Conservation (phyloP, 1,140 invertebrate species). For the Papilio helenus region DNA sequence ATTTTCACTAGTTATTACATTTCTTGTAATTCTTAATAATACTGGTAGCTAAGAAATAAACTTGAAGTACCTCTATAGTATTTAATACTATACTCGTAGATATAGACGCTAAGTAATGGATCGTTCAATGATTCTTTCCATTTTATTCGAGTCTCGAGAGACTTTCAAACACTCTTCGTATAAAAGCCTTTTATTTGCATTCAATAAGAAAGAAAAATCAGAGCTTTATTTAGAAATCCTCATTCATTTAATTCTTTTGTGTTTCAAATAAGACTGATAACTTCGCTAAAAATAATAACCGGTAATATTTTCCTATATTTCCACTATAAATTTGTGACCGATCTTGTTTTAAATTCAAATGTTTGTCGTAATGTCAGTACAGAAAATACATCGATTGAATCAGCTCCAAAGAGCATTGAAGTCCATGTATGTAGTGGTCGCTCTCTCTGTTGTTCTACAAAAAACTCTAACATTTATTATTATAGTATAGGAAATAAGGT, state of each 20-base stretch:
- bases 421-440: background rate
- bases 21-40: too few species aligned
- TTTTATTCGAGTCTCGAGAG: conserved; percentile 43
- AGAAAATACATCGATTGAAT: background rate
- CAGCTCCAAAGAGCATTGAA: background rate
- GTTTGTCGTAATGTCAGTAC: background rate
- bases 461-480: background rate
- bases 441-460: background rate
- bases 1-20: too few species aligned
- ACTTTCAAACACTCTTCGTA: conserved; percentile 44
- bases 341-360: background rate
- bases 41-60: too few species aligned
- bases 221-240: background rate
- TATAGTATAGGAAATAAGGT: background rate
- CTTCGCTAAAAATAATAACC: background rate
- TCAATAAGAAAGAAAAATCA: background rate
- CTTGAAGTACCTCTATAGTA: too few species aligned
- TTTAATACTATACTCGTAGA: too few species aligned
- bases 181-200: conserved; percentile 9
- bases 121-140: background rate
- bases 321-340: background rate
- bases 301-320: background rate
- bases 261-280: too few species aligned
- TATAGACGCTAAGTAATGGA: background rate
- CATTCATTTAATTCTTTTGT: background rate